Evolutionary conservation across 2,113 vertebrate species (phyloP), one percentile per base, ranked within the genome.

Genomic region (Petaurus breviceps): DNA sequence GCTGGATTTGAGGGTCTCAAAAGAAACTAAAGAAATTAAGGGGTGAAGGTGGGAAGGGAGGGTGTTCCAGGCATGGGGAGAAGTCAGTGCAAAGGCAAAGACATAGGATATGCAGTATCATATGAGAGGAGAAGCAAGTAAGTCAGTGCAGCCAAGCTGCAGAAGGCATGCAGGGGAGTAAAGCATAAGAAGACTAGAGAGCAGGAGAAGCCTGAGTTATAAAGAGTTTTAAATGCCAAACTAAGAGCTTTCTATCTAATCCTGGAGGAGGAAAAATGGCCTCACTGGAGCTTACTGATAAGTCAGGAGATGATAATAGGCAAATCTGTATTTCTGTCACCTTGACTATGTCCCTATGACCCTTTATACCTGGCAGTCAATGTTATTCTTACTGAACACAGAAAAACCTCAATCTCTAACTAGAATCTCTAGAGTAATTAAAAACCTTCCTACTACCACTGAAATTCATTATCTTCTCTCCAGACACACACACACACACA

Each of bases 371-470:
- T 43, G n/a, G 22, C n/a, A 43, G n/a, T 2, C n/a, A 43, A 84
- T 7, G n/a, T 28, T 43, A 8, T 2, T 37, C 57, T 37, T 68
- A 68, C 31, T 68, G 57, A 68, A 68, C 14, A 68, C 28, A 68
- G 31, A 68, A 28, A 84, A 84, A 22, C 8, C 57, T 43, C 25
- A 8, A 90, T 96, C 96, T 95, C 55, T 96, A 94, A 93, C 94
- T 51, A 95, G 25, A 47, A 95, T 94, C 53, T 94, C 68, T 55
- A 93, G 89, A 90, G 43, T 90, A 94, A 96, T 51, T 94, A 10
- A 95, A 96, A 96, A 92, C 57, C 55, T 84, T 43, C n/a, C 68
- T 97, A 96, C 90, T 97, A 96, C 91, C 84, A 94, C 91, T 95
- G 91, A 96, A 49, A 93, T 37, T 95, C 47, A 95, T 47, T 84